Base-by-base conservation (phyloP, 2,888 invertebrate genomes). In the Phortica magna region DNA sequence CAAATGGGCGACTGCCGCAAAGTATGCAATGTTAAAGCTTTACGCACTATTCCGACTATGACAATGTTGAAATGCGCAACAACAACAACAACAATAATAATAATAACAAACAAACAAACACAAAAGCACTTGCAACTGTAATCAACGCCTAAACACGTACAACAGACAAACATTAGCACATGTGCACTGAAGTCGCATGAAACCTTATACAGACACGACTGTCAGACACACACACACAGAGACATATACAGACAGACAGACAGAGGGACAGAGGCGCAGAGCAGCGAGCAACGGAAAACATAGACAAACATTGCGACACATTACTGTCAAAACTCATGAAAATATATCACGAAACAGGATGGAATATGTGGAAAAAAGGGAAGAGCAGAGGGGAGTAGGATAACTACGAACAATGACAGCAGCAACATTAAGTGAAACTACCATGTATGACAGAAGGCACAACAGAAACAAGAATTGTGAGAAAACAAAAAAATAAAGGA, bases 301-400 rank as follows among this genome's bases (percentile, higher is more conserved):
- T 85, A 83, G 85, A 84, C 85, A 85, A 87, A 85, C 85, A 85
- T 87, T 85, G 85, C 88, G 88, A 85, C 88, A 85, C 88, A 88
- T 88, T 88, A 87, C 83, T 85, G 85, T 85, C 85, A 85, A 85
- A 85, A 85, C 85, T 85, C 87, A 85, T 85, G 88, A 88, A 85
- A 85, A 85, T 85, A 88, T 88, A 85, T 87, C 85, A 88, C 77
- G 82, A 83, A 65, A 41, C 14, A 41, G 22, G 39, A 10, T 17
- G 39, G 41, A 41, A 41, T 12, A 39, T 17, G 19, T 14, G 80
- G 82, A 84, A 83, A 82, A 78, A 82, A 61, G 65, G 43, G 10
- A 12, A 14, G 12, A 19, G 43, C 39, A 9, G n/a, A 67, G 7
- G 22, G 0, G 42, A 53, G 17, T 9, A 48, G 7, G 19, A 19